Evolutionary conservation across 2,113 vertebrate genomes (phyloP).

Genomic region (Chrysemys picta): DNA sequence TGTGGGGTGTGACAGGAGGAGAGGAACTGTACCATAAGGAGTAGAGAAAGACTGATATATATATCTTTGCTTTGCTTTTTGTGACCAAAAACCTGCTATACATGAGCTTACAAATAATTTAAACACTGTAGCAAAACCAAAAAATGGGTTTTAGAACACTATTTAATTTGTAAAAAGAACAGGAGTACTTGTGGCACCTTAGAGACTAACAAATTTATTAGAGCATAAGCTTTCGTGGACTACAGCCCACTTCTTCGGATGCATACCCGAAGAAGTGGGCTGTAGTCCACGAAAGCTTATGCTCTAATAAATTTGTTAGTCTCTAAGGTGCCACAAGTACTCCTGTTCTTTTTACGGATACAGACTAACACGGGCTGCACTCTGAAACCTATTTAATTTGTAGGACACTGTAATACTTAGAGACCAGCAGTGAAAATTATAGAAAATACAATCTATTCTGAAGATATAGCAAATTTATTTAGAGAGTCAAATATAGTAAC

Average conservation of each 20-base stretch:
- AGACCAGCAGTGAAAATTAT: not conserved
- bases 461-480: not conserved
- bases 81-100: not conserved
- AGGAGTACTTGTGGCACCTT: no score
- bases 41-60: not conserved
- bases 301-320: no score
- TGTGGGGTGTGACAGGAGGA: not conserved
- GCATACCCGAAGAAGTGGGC: no score
- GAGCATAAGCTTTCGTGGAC: no score
- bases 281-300: no score
- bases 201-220: no score
- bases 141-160: slow-evolving; percentile 6
- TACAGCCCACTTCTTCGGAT: no score
- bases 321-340: no score
- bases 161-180: slow-evolving; percentile 24
- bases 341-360: no score
- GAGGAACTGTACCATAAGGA: not conserved
- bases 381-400: slow-evolving; percentile 4
- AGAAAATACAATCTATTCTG: slow-evolving; percentile 10
- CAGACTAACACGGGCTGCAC: no score
- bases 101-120: not conserved
- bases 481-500: not conserved
- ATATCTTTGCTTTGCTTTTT: not conserved
- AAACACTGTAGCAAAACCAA: not conserved
- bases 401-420: slow-evolving; percentile 19